These are phyloP conservation scores for Anoplopoma fimbria DNA, from an alignment of 2,113 vertebrate genomes.

Conservation along the genomic window DNA sequence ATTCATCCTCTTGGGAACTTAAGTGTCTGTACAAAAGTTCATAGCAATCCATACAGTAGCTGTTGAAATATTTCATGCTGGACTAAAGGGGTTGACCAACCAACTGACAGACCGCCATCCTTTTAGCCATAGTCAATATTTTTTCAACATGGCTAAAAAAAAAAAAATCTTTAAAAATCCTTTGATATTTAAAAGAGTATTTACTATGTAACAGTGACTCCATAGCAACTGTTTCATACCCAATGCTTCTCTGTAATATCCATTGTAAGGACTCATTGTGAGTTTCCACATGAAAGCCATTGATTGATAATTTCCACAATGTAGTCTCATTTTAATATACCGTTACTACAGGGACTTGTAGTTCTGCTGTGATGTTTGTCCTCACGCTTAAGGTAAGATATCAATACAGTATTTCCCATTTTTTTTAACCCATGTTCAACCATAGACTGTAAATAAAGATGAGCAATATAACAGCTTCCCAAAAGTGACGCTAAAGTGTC, in stretches of 20 bases:
- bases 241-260: background rate
- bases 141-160: background rate
- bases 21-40: background rate
- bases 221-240: background rate
- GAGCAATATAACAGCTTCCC: too few species aligned
- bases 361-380: background rate
- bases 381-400: background rate
- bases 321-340: background rate
- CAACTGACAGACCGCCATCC: background rate
- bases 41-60: background rate
- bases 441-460: too few species aligned
- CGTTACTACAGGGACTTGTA: background rate
- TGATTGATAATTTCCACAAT: background rate
- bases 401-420: background rate
- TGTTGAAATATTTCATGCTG: background rate
- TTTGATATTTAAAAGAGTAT: background rate
- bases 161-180: background rate
- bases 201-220: background rate
- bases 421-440: too few species aligned
- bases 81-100: background rate
- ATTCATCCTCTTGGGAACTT: background rate
- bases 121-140: background rate
- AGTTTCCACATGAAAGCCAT: background rate
- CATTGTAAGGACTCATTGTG: background rate
- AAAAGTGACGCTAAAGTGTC: too few species aligned